Conservation (phyloP, 2,113 vertebrate genomes). For the Triplophysa rosa region DNA sequence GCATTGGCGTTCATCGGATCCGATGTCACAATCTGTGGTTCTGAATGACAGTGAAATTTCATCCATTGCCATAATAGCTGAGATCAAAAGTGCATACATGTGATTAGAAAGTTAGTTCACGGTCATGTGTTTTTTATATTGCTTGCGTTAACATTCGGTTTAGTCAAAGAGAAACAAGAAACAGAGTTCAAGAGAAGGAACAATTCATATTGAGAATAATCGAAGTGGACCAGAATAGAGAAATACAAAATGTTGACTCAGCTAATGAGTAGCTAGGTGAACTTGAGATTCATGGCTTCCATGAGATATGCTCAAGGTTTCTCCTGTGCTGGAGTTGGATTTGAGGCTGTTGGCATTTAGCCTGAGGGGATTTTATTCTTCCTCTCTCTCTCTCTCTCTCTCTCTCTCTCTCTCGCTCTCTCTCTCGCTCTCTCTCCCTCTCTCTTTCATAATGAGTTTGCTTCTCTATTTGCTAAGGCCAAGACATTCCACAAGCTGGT, state of each 20-base stretch:
- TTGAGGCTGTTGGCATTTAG: conserved; percentile 59
- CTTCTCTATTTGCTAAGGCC: conserved; percentile 53
- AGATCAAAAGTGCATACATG: background rate
- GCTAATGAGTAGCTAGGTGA: conserved; percentile 38
- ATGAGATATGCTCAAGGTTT: conserved; percentile 55
- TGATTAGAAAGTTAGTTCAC: background rate
- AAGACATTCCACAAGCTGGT: conserved; percentile 60
- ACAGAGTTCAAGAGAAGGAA: background rate
- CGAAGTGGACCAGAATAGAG: conserved; percentile 14
- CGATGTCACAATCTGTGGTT: background rate
- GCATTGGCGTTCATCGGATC: background rate
- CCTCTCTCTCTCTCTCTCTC: conserved; percentile 34
- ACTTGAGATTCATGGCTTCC: conserved; percentile 65
- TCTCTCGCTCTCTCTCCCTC: conserved; percentile 33
- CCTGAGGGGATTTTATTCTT: conserved; percentile 53
- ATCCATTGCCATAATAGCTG: background rate
- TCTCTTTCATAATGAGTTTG: conserved; percentile 50
- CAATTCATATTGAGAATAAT: conserved; percentile 30
- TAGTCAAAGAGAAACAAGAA: background rate
- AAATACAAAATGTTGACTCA: conserved; percentile 38
- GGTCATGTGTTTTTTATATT: background rate
- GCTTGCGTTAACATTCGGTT: background rate
- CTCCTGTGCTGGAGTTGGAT: conserved; percentile 59
- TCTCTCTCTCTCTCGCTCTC: conserved; percentile 36
- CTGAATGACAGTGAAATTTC: background rate